These are phyloP conservation scores for Hexactinellida sp. DNA, from an alignment of 37 sponge, comb jelly and placozoan species.

Conservation along the genomic window DNA sequence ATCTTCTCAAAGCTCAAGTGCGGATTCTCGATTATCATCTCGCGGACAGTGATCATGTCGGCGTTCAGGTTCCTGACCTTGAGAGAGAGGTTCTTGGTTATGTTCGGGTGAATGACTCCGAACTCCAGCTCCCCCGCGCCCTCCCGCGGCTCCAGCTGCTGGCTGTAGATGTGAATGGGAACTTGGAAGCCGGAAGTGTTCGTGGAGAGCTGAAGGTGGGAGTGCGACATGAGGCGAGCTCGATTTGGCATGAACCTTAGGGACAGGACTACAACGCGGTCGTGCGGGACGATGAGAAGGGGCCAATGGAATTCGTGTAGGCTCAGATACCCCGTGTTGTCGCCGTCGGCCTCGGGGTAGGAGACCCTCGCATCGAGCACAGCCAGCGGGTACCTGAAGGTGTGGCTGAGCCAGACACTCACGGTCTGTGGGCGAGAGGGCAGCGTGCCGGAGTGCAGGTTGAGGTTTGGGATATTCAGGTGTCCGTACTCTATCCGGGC, in stretches of 20 bases:
- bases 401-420: conserved; percentile 6
- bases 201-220: conserved; percentile 50
- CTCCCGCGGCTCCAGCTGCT: conserved; percentile 37
- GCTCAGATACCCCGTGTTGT: background rate
- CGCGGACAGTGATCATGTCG: background rate
- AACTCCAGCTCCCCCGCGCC: background rate
- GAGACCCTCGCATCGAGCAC: background rate
- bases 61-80: background rate
- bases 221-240: conserved; percentile 36
- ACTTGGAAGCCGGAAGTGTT: conserved; percentile 64
- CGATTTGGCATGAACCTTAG: conserved; percentile 41
- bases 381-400: background rate
- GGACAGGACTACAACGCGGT: conserved; percentile 20
- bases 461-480: background rate
- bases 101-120: background rate
- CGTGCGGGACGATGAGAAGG: background rate
- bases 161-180: conserved; percentile 67
- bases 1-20: background rate
- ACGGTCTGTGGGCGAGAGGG: conserved; percentile 3
- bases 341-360: background rate
- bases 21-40: background rate
- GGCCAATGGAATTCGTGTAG: conserved; percentile 16
- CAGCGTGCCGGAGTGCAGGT: background rate
- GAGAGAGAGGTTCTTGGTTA: background rate
- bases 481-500: background rate